These are phyloP conservation scores for Callipepla californica DNA, from an alignment of 2,113 vertebrate genomes.

Conservation along the genomic window DNA sequence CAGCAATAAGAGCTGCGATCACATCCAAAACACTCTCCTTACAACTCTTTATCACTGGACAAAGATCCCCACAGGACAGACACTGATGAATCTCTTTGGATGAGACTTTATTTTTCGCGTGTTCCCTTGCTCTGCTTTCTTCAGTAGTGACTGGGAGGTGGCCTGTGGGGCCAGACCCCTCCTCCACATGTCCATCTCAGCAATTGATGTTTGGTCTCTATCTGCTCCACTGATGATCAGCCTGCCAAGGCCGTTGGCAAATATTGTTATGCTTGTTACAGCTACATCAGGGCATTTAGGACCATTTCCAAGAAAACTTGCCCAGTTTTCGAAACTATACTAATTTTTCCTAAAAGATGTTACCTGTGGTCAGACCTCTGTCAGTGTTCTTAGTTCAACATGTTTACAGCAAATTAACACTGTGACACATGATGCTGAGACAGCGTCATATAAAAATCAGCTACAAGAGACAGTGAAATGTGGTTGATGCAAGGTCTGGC, in stretches of 20 bases:
- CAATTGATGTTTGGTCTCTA: background rate
- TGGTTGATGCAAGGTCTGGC: background rate
- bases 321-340: background rate
- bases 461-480: background rate
- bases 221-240: background rate
- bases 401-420: background rate
- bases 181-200: background rate
- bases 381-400: too few species aligned
- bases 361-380: background rate
- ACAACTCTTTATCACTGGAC: too few species aligned
- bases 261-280: background rate
- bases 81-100: background rate
- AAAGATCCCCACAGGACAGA: background rate
- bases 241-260: background rate
- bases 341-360: background rate
- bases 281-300: background rate
- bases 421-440: background rate
- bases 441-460: background rate
- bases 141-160: background rate
- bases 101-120: background rate
- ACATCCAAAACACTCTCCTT: background rate
- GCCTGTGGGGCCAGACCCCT: fast-evolving
- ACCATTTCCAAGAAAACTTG: background rate
- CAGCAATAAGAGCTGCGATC: background rate
- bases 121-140: background rate